Evolutionary conservation across 1,140 invertebrate genomes (phyloP), one percentile per base, ranked within the genome.

Genomic region (Ctenoplectra terminalis): DNA sequence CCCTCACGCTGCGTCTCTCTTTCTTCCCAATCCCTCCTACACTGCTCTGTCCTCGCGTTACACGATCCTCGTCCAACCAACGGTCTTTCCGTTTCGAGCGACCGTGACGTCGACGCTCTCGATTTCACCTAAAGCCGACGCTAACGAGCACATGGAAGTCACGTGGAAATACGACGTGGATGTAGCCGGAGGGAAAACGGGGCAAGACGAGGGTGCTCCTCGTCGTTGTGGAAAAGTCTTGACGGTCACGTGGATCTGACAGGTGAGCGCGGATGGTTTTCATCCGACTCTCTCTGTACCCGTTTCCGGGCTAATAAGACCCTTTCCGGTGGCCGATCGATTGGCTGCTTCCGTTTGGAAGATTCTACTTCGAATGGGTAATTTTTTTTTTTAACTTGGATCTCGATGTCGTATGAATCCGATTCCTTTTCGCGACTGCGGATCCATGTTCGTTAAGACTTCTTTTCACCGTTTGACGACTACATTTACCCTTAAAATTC

Each of bases 111-210:
- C 88, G 89, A 88, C 89, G 91, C 91, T 93, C 92, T 92, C 90
- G 90, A 91, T 93, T 93, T 93, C 90, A 92, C 90, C 90, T 89
- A 93, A 93, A 93, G 93, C 90, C 91, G 92, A 93, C 93, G 90
- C 90, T 94, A 94, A 94, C 93, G 92, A 94, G 92, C 92, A 89
- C 92, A 92, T 93, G 92, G 90, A 92, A 93, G 92, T 93, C 93
- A 94, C 93, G 92, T 93, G 92, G 92, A 93, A 92, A 88, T 77
- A 85, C 86, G 78, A 77, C 64, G 76, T 86, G 84, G 73, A 85
- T 74, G 79, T 74, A 23, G 78, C 78, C 78, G 50, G 58, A 48
- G 26, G 72, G 63, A 52, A 73, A 58, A 60, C 31, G 48, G 73
- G 56, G 71, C 46, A 17, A 63, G 23, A 40, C 20, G 46, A 40